phyloP scores from a whole-genome alignment of 2,797 vertebrate species.

The Acridotheres tristis region DNA sequence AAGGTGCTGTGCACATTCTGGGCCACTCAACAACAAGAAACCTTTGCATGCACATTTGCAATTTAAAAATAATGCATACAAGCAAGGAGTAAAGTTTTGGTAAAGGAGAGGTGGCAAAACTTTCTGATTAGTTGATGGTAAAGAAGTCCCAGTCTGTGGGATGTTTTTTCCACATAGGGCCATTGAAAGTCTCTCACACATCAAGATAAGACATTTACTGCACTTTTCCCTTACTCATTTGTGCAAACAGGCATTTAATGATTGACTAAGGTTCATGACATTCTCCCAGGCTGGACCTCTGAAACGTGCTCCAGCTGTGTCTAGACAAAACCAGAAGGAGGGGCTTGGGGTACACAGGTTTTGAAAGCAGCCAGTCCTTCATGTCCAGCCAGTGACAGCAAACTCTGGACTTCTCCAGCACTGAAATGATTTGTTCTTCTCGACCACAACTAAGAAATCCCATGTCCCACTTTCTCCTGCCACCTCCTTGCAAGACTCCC shows the following conservation, averaged over 20 bases:
- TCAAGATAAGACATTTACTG: not conserved
- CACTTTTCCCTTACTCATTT: not conserved
- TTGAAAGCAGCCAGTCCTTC: not conserved
- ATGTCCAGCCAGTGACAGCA: not conserved
- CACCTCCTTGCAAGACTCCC: not conserved
- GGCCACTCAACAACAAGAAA: not conserved
- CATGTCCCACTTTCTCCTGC: rapidly evolving
- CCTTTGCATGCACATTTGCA: rapidly evolving
- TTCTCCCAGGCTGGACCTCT: not conserved
- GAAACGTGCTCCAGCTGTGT: not conserved
- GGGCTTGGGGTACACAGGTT: not conserved
- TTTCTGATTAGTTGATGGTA: not conserved
- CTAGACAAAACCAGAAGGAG: not conserved
- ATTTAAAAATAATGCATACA: rapidly evolving
- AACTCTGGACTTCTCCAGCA: not conserved
- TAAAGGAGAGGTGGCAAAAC: not conserved
- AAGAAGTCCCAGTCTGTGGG: too few species aligned
- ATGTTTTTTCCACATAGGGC: not conserved
- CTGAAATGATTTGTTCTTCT: rapidly evolving
- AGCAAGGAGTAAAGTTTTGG: not conserved
- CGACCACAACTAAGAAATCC: not conserved
- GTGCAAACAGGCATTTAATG: not conserved
- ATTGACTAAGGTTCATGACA: rapidly evolving
- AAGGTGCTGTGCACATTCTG: not conserved
- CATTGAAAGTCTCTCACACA: not conserved